Conservation (phyloP, 1,140 invertebrate genomes). For the Acyrthosiphon pisum region DNA sequence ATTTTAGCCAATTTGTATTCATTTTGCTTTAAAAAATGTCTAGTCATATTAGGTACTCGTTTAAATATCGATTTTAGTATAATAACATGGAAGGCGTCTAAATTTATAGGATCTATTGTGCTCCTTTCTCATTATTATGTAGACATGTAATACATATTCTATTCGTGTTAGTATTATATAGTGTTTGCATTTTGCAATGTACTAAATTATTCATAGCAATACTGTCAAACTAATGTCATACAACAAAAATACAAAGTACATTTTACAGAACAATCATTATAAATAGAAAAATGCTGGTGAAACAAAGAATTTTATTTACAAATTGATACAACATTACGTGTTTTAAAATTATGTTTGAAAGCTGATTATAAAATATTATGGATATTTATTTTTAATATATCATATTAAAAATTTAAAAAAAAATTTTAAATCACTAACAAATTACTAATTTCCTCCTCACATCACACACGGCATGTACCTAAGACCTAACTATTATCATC, state of each 20-base stretch:
- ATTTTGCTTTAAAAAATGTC: neutral
- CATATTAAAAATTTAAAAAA: neutral
- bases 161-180: neutral
- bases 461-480: neutral
- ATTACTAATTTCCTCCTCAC: neutral
- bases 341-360: neutral
- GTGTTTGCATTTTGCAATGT: neutral
- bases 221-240: neutral
- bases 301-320: neutral
- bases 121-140: conserved; percentile 12
- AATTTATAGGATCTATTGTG: conserved; percentile 9
- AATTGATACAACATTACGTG: neutral
- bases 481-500: neutral
- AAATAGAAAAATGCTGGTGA: neutral
- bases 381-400: neutral
- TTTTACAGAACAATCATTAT: neutral
- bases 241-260: neutral
- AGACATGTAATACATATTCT: conserved; percentile 17
- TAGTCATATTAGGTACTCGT: neutral
- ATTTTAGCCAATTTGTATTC: neutral
- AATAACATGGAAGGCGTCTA: neutral
- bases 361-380: neutral
- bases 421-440: neutral
- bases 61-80: neutral
- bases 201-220: conserved; percentile 1